Evolutionary conservation across 2,888 invertebrate genomes (phyloP).

Genomic region (Drosophila prostipennis): DNA sequence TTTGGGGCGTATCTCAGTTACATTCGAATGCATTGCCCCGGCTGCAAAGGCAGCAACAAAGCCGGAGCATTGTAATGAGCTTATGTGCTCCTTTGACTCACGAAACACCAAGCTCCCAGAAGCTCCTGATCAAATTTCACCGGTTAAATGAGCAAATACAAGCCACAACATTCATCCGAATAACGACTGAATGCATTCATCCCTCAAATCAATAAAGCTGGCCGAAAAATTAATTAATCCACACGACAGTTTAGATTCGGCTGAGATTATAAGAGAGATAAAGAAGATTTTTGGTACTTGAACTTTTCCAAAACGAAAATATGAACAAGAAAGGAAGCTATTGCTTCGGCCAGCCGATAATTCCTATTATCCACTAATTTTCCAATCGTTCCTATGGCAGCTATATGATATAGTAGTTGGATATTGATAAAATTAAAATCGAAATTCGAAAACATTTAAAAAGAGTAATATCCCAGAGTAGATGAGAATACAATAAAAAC

Average conservation of each 20-base stretch:
- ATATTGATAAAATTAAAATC: too few species aligned
- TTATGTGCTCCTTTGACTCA: constrained; percentile 20
- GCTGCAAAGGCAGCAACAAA: constrained; percentile 16
- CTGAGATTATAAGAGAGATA: too few species aligned
- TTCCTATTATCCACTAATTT: too few species aligned
- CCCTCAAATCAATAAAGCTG: not conserved
- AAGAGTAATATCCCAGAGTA: too few species aligned
- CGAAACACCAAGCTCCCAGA: not conserved
- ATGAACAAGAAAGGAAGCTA: too few species aligned
- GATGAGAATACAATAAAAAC: too few species aligned
- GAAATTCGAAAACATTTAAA: too few species aligned
- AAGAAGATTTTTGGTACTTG: too few species aligned
- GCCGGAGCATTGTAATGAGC: constrained; percentile 33
- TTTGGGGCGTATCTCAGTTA: constrained; percentile 50
- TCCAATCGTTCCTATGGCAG: too few species aligned
- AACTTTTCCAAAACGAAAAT: too few species aligned
- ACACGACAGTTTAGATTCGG: not conserved
- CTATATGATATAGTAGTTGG: too few species aligned
- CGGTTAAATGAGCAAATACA: constrained; percentile 11
- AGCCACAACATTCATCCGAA: not conserved
- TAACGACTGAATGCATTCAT: constrained; percentile 1
- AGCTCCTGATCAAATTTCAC: constrained; percentile 4
- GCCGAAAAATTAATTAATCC: not conserved
- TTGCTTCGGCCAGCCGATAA: too few species aligned
- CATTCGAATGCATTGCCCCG: constrained; percentile 47